phyloP scores from a whole-genome alignment of 1,140 invertebrate species.

The Heliconius nattereri region DNA sequence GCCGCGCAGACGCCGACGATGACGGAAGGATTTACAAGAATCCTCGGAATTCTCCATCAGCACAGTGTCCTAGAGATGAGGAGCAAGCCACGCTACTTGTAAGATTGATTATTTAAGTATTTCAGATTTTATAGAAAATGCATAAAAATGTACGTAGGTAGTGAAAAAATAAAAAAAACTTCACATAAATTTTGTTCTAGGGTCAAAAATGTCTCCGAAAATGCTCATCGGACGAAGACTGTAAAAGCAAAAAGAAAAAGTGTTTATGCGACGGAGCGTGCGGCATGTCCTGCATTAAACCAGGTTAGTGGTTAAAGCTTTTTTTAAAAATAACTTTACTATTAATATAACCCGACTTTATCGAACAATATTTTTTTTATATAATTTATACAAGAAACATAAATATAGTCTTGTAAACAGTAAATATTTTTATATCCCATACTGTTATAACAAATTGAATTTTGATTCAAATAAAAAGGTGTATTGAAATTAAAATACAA shows the following conservation, averaged over 20 bases:
- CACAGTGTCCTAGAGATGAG: constrained; percentile 91
- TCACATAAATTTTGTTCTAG: constrained; percentile 53
- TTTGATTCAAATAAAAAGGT: too few relatives aligned
- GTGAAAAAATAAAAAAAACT: too few relatives aligned
- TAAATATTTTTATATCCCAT: too few relatives aligned
- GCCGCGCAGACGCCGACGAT: constrained; percentile 83
- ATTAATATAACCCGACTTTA: too few relatives aligned
- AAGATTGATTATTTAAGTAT: constrained; percentile 26
- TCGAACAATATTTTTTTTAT: too few relatives aligned
- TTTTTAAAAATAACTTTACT: background rate
- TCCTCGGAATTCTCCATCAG: constrained; percentile 92
- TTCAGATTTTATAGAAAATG: background rate
- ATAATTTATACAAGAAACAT: too few relatives aligned
- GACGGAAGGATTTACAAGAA: constrained; percentile 92
- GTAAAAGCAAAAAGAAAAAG: constrained; percentile 97
- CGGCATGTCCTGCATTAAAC: constrained; percentile 98
- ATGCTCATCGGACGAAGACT: constrained; percentile 96
- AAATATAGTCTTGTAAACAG: too few relatives aligned
- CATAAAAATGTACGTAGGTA: background rate
- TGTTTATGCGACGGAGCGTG: constrained; percentile 98
- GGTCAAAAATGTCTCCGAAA: constrained; percentile 95
- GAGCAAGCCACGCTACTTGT: constrained; percentile 82
- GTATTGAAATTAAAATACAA: too few relatives aligned
- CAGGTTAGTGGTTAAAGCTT: constrained; percentile 79
- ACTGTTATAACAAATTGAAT: too few relatives aligned